phyloP scores from a whole-genome alignment of 2,797 vertebrate species.

The Acanthurus leucopareius region DNA sequence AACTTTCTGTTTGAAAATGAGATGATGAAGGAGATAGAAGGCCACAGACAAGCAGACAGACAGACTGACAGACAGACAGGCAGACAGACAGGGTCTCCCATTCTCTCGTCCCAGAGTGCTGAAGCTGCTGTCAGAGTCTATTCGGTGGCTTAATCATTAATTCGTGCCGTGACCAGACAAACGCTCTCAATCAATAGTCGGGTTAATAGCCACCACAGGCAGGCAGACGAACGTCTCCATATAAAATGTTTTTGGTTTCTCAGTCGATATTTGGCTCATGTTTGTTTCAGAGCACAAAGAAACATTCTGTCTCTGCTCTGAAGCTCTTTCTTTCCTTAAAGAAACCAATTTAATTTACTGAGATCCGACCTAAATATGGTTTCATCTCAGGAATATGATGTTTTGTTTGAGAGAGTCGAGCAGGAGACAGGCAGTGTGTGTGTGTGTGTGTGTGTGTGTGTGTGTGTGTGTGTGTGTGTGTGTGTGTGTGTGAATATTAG shows the following conservation, averaged over 20 bases:
- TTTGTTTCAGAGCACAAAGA: conserved; percentile 29
- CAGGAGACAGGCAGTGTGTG: too few species aligned
- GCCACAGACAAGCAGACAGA: too few species aligned
- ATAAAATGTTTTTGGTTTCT: conserved; percentile 45
- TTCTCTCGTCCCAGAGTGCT: conserved; percentile 4
- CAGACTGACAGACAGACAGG: too few species aligned
- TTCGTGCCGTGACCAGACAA: conserved; percentile 41
- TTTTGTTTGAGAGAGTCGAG: too few species aligned
- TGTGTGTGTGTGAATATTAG: conserved; percentile 20
- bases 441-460: too few species aligned
- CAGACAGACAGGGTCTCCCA: too few species aligned
- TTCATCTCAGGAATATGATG: too few species aligned
- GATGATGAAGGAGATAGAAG: too few species aligned
- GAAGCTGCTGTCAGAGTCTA: conserved; percentile 1
- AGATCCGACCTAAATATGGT: neutral
- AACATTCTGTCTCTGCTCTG: neutral
- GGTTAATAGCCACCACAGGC: conserved; percentile 54
- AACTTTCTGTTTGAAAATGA: too few species aligned
- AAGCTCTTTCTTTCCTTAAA: neutral
- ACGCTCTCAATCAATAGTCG: conserved; percentile 50
- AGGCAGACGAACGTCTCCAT: conserved; percentile 13
- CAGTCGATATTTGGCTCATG: conserved; percentile 43
- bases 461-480: too few species aligned
- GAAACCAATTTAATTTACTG: neutral
- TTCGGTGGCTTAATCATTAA: conserved; percentile 45